A percentile compares a stretch with the other conserved stretches of the same genome.
phyloP scores from a whole-genome alignment of 2,797 vertebrate species.

The Corythornis leucogaster region DNA sequence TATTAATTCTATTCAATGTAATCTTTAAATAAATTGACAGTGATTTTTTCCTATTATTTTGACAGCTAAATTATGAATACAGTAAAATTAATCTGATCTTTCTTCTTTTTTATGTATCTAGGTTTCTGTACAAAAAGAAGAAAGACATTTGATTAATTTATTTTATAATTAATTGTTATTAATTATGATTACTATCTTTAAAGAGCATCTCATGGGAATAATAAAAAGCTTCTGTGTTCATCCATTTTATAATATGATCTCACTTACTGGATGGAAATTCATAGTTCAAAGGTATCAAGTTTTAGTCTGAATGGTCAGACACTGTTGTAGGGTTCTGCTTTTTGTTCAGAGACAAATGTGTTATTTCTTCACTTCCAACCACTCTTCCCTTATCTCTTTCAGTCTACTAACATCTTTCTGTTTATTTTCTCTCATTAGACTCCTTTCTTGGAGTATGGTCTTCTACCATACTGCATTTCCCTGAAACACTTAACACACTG shows the following conservation, averaged over 20 bases:
- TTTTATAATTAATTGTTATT: not conserved
- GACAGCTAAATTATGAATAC: not conserved
- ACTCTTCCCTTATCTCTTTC: not conserved
- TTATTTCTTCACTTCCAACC: not conserved
- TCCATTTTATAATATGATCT: not conserved
- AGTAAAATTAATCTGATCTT: not conserved
- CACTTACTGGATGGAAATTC: not conserved
- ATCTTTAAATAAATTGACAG: not conserved
- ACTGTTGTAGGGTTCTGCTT: not conserved
- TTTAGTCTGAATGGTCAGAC: not conserved
- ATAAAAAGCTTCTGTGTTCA: not conserved
- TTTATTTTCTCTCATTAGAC: not conserved
- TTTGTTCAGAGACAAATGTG: not conserved
- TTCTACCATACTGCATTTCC: not conserved
- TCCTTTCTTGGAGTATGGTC: not conserved
- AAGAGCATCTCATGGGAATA: not conserved
- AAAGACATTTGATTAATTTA: not conserved
- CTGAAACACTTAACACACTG: not conserved
- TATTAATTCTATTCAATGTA: not conserved
- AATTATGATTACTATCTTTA: not conserved
- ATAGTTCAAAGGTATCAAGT: not conserved
- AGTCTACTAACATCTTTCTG: not conserved
- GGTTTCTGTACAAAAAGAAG: not conserved
- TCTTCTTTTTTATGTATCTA: not conserved
- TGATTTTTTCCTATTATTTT: not conserved